Evolutionary conservation across 30 jellyfish, hydroid and myxozoan species (phyloP).

Genomic region (Rhopilema esculentum): DNA sequence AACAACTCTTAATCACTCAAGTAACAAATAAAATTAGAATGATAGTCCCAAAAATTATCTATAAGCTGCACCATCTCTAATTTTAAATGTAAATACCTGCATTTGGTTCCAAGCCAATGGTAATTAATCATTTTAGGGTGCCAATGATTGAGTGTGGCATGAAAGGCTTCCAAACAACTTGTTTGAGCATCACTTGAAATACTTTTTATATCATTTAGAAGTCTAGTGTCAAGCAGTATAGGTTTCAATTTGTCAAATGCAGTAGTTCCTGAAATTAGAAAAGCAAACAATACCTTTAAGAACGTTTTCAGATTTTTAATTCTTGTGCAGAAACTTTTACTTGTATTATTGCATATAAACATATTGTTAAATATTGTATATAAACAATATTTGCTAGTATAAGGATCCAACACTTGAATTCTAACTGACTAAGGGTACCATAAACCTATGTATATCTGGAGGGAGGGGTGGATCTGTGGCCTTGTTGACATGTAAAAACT

Average conservation of each 20-base stretch:
- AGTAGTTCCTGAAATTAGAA: constrained; percentile 18
- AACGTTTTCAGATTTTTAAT: neutral
- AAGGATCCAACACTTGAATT: neutral
- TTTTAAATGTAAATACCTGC: constrained; percentile 13
- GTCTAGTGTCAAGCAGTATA: constrained; percentile 6
- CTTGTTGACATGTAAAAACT: neutral
- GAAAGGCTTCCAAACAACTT: constrained; percentile 40
- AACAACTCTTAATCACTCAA: neutral
- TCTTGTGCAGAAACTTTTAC: neutral
- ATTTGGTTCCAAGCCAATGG: constrained; percentile 30
- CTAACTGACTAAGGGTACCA: neutral
- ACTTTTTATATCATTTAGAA: constrained; percentile 13
- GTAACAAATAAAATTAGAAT: neutral
- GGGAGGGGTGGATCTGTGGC: neutral
- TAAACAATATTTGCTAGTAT: neutral
- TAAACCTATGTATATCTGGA: neutral
- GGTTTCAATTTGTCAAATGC: constrained; percentile 15
- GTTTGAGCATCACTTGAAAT: constrained; percentile 56
- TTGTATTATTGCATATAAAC: neutral
- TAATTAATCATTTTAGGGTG: constrained; percentile 42
- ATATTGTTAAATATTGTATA: neutral
- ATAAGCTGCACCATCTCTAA: neutral
- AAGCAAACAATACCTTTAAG: neutral
- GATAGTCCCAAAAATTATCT: neutral
- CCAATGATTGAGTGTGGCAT: constrained; percentile 54